Percentiles rank a stretch among this genome's conserved stretches.
These are phyloP conservation scores for Perdita meconis DNA, from an alignment of 2,888 invertebrate genomes.

Conservation along the genomic window DNA sequence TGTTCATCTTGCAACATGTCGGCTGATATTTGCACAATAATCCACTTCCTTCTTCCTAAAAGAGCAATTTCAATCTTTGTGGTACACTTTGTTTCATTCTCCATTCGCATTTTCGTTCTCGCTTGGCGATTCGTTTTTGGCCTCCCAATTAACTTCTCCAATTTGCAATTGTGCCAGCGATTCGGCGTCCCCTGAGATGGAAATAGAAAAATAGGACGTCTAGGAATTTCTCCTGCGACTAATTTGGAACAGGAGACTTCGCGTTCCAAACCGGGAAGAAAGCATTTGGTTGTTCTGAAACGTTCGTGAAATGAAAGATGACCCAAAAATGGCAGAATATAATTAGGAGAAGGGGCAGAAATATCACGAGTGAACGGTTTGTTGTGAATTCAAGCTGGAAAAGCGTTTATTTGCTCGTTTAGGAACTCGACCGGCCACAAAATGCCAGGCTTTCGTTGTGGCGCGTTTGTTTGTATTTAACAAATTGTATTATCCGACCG, in stretches of 20 bases:
- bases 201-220: neutral
- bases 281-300: neutral
- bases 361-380: neutral
- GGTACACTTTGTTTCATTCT: neutral
- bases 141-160: neutral
- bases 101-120: neutral
- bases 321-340: neutral
- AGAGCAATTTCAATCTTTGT: neutral
- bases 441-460: neutral
- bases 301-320: neutral
- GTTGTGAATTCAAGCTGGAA: neutral
- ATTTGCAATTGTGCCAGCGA: neutral
- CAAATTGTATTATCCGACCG: neutral
- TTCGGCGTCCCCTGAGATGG: neutral
- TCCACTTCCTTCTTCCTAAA: neutral
- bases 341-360: conserved; percentile 1
- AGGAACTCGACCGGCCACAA: too few relatives aligned
- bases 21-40: too few relatives aligned
- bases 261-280: neutral
- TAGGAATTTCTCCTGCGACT: neutral
- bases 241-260: neutral
- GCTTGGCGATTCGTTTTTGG: neutral
- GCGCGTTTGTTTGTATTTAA: neutral
- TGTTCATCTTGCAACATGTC: too few relatives aligned
- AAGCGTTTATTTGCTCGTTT: conserved; percentile 7